Conservation (phyloP, 2,113 vertebrate species). For the Oryzias celebensis region DNA sequence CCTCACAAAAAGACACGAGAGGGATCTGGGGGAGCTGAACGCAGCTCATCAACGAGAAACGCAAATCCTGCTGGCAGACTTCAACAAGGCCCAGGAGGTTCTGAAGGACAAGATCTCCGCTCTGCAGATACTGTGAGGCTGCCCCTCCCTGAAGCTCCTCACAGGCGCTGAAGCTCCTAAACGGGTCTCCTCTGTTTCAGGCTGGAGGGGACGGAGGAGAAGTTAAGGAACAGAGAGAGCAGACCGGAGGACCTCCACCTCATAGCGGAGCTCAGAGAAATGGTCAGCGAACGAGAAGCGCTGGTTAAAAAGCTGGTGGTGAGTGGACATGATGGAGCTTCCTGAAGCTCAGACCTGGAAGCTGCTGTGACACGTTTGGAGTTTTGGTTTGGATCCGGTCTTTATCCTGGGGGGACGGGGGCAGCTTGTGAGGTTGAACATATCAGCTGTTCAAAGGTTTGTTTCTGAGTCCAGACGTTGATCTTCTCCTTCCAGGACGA, state of each 20-base stretch:
- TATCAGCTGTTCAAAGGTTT: no score
- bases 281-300: conserved; percentile 91
- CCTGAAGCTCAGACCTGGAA: not conserved
- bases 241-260: conserved; percentile 91
- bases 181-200: conserved; percentile 58
- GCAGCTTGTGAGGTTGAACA: no score
- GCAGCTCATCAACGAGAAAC: conserved; percentile 89
- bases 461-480: no score
- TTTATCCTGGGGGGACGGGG: no score
- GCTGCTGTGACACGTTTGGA: no score
- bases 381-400: no score
- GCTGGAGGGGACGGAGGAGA: conserved; percentile 96
- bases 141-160: not conserved
- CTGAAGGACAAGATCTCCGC: conserved; percentile 97
- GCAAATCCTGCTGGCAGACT: conserved; percentile 93
- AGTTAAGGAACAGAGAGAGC: conserved; percentile 91
- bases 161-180: not conserved
- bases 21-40: conserved; percentile 88
- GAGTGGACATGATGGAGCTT: conserved; percentile 26
- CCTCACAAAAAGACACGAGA: conserved; percentile 90
- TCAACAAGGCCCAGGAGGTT: conserved; percentile 97
- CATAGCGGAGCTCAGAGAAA: conserved; percentile 92
- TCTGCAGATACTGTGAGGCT: conserved; percentile 91
- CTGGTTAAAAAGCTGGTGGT: conserved; percentile 98
- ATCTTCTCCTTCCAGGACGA: conserved; percentile 80